Base-by-base conservation (phyloP, 2,888 invertebrate genomes). In the Mesorhabditis spiculigera region DNA sequence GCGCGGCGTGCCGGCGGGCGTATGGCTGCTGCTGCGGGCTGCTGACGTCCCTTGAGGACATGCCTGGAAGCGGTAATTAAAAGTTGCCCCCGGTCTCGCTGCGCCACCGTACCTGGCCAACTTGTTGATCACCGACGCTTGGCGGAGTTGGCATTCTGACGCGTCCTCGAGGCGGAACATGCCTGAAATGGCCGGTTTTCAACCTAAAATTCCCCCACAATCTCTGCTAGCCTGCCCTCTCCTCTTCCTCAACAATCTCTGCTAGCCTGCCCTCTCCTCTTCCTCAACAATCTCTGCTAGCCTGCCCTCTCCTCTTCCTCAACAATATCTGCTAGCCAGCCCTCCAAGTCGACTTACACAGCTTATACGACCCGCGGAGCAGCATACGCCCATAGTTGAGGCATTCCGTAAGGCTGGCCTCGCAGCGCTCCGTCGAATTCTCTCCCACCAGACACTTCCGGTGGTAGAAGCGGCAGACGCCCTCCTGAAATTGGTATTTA, bases 401-500 rank as follows among this genome's bases (percentile, higher is more conserved):
- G n/a, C 58, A 50, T n/a, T 50, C 58, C 58, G 8, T 50, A 13
- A 50, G n/a, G 8, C 10, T 10, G 10, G 8, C 58, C n/a, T 50
- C 58, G n/a, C 58, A 50, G 8, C n/a, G 8, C 58, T 50, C 58
- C 8, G 8, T 50, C 58, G 58, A 50, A n/a, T 50, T 50, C n/a
- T 50, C 58, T 50, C 58, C 58, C 58, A 50, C n/a, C 58, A 50
- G 58, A 50, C 58, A 50, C n/a, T 50, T 50, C 1, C 58, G 58
- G 3, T 50, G 58, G 58, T 13, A 50, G n/a, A 13, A 50, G 10
- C n/a, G 58, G n/a, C 58, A 50, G n/a, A 50, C 58, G 58, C 58
- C n/a, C 58, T 50, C 58, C 58, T 50, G 58, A 50, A 50, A 50
- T 50, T 28, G 28, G 1, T 28, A 28, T 28, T 28, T 28, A 28